phyloP scores from a whole-genome alignment of 2,113 vertebrate genomes.

The Cricetomys ansorgei region DNA sequence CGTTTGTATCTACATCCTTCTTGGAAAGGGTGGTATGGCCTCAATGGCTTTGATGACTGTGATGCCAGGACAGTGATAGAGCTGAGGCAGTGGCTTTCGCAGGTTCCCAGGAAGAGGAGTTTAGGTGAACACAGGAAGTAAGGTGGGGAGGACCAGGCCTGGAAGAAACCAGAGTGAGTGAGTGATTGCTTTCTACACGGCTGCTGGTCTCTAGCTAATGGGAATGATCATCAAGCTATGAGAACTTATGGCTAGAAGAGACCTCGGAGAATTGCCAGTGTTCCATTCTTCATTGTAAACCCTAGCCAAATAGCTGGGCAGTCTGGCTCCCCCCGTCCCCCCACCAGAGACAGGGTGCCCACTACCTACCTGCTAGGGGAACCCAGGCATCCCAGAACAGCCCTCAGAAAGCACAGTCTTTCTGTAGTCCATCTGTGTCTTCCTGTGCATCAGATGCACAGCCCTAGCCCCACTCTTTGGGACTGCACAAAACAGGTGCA shows the following conservation, averaged over 20 bases:
- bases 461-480: not conserved
- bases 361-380: not conserved
- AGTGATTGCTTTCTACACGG: not conserved
- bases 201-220: not conserved
- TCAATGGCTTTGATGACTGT: not conserved
- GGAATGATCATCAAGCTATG: not conserved
- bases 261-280: not conserved
- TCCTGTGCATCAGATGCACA: not conserved
- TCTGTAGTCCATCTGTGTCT: not conserved
- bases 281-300: not conserved
- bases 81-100: not conserved
- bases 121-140: not conserved
- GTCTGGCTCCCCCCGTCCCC: not conserved
- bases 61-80: not conserved
- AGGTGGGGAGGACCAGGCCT: not conserved
- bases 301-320: not conserved
- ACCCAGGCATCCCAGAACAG: not conserved
- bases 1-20: not conserved
- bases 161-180: constrained; percentile 1
- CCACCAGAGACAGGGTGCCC: not conserved
- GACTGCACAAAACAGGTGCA: not conserved
- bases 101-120: not conserved
- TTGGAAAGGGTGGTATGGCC: not conserved
- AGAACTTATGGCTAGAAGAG: not conserved
- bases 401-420: not conserved